These are phyloP conservation scores for Erebia palarica DNA, from an alignment of 2,888 invertebrate genomes.

Conservation along the genomic window DNA sequence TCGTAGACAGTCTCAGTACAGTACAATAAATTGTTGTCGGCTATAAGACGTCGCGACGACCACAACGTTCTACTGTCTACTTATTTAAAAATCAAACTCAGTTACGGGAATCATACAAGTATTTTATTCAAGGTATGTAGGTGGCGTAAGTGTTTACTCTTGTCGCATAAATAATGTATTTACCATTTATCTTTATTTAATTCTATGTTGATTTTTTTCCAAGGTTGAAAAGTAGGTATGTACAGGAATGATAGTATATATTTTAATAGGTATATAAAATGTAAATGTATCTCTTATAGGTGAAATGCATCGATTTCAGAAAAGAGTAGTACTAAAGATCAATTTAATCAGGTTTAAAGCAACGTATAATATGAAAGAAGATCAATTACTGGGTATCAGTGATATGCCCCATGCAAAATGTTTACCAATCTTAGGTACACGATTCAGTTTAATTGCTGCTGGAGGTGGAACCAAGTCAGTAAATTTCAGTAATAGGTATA, in stretches of 20 bases:
- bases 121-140: neutral
- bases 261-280: neutral
- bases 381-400: conserved; percentile 46
- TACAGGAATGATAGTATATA: too few species aligned
- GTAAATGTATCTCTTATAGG: neutral
- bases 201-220: too few species aligned
- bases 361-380: conserved; percentile 18
- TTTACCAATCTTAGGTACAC: conserved; percentile 80
- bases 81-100: conserved; percentile 1
- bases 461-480: conserved; percentile 67
- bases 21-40: conserved; percentile 35
- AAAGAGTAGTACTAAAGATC: neutral
- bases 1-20: conserved; percentile 47
- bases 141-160: neutral
- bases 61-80: neutral
- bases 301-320: conserved; percentile 20
- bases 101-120: neutral
- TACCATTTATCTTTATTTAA: too few species aligned
- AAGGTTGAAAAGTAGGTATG: too few species aligned
- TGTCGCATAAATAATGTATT: too few species aligned
- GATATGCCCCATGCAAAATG: conserved; percentile 77
- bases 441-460: conserved; percentile 68
- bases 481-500: conserved; percentile 3
- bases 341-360: conserved; percentile 16
- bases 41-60: conserved; percentile 16